Conservation (phyloP, 2,113 vertebrate genomes). For the Oncorhynchus kisutch region DNA sequence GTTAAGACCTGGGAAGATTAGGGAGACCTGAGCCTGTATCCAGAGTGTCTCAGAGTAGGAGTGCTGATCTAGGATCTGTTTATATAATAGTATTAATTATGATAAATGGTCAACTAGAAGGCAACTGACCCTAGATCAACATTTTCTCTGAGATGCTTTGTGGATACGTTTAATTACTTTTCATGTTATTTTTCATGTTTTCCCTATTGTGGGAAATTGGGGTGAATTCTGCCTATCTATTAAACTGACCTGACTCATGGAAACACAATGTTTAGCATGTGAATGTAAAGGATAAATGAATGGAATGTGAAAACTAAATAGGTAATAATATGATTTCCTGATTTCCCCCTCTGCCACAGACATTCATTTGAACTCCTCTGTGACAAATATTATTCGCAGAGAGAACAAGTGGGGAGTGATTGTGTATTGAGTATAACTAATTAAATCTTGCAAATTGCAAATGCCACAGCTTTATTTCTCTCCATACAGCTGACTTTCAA, state of each 20-base stretch:
- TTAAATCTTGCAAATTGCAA: not conserved
- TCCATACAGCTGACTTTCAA: not conserved
- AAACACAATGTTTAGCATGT: not conserved
- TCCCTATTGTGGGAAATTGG: too few relatives aligned
- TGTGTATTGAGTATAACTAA: conserved; percentile 1
- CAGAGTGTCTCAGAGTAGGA: too few relatives aligned
- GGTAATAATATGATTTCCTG: conserved; percentile 4
- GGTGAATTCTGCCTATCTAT: too few relatives aligned
- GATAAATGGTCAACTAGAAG: conserved; percentile 1
- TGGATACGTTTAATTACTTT: too few relatives aligned
- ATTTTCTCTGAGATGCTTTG: not conserved
- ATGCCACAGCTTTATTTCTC: not conserved
- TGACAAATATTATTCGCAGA: conserved; percentile 2
- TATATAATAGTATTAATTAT: not conserved
- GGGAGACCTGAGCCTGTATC: too few relatives aligned
- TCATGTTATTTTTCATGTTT: not conserved
- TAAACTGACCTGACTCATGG: not conserved
- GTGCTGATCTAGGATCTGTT: too few relatives aligned
- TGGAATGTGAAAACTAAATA: not conserved
- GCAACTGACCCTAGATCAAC: not conserved
- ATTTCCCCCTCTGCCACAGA: conserved; percentile 10
- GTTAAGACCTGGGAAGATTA: too few relatives aligned
- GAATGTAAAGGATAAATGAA: not conserved
- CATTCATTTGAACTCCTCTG: conserved; percentile 22
- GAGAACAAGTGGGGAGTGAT: not conserved